A percentile compares a stretch with the other conserved stretches of the same genome.
Conservation (phyloP, 2,113 vertebrate species). For the Furnarius figulus region DNA sequence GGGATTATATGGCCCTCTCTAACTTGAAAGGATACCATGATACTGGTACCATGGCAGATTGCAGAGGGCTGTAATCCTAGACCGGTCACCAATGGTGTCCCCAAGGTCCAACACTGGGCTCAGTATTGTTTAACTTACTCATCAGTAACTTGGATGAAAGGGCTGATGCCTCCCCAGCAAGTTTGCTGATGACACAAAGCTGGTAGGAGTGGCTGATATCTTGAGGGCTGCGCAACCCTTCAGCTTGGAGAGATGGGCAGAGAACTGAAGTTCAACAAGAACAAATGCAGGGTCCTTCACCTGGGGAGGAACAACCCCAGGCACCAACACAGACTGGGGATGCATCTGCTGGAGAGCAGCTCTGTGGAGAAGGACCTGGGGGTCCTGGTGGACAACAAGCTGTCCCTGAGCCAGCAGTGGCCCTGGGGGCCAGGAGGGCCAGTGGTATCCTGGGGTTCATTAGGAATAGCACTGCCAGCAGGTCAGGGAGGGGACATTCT, state of each 20-base stretch:
- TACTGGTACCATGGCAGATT: not conserved
- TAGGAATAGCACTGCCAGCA: not conserved
- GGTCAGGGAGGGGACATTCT: not conserved
- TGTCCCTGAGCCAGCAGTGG: not conserved
- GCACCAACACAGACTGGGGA: not conserved
- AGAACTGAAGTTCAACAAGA: not conserved
- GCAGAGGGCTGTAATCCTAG: not conserved
- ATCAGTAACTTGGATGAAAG: not conserved
- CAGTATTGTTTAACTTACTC: not conserved
- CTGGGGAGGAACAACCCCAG: not conserved
- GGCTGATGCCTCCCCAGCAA: not conserved
- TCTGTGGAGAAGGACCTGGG: not conserved
- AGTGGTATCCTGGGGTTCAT: not conserved
- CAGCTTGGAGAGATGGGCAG: not conserved
- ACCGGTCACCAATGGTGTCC: not conserved
- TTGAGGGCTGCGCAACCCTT: not conserved
- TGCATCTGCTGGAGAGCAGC: not conserved
- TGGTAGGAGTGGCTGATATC: not conserved
- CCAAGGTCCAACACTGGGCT: not conserved
- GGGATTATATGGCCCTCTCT: not conserved
- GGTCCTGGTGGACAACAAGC: not conserved
- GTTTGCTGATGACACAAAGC: not conserved
- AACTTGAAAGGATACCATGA: not conserved
- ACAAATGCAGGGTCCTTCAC: not conserved
- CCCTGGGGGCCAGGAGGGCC: too few relatives aligned